These are phyloP conservation scores for Amblyornis subalaris DNA, from an alignment of 2,113 vertebrate genomes.

Conservation along the genomic window DNA sequence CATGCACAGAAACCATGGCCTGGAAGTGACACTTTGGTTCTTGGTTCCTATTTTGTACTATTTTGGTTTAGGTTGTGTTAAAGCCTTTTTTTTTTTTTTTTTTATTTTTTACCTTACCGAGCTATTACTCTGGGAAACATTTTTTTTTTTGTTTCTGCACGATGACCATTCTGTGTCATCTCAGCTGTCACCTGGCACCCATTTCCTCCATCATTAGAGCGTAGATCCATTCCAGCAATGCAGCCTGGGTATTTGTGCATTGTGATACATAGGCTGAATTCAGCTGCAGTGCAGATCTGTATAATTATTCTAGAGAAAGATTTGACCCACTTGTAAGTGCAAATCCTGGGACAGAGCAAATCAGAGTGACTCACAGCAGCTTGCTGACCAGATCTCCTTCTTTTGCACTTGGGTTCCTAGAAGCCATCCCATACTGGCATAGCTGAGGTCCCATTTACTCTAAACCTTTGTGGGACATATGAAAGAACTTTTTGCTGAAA, in stretches of 20 bases:
- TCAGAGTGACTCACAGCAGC: not conserved
- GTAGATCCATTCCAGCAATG: not conserved
- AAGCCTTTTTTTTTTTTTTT: not conserved
- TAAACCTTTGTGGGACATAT: not conserved
- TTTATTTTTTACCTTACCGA: not conserved
- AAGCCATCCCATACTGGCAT: not conserved
- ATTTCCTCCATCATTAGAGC: not conserved
- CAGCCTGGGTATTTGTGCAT: not conserved
- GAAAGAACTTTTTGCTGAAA: not conserved
- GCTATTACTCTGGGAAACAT: not conserved
- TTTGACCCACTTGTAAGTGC: not conserved
- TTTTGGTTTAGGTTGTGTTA: not conserved
- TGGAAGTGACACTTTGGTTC: not conserved
- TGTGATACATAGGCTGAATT: not conserved
- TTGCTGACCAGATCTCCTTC: not conserved
- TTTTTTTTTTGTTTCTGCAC: rapidly evolving
- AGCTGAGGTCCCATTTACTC: not conserved
- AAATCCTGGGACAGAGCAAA: not conserved
- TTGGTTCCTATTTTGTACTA: not conserved
- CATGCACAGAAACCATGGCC: not conserved
- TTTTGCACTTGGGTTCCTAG: not conserved
- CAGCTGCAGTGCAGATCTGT: not conserved
- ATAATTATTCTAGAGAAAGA: not conserved
- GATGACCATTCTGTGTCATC: not conserved
- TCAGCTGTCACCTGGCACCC: not conserved